These are phyloP conservation scores for Pygmarrhopalites habei DNA, from an alignment of 1,140 invertebrate species.

Conservation along the genomic window DNA sequence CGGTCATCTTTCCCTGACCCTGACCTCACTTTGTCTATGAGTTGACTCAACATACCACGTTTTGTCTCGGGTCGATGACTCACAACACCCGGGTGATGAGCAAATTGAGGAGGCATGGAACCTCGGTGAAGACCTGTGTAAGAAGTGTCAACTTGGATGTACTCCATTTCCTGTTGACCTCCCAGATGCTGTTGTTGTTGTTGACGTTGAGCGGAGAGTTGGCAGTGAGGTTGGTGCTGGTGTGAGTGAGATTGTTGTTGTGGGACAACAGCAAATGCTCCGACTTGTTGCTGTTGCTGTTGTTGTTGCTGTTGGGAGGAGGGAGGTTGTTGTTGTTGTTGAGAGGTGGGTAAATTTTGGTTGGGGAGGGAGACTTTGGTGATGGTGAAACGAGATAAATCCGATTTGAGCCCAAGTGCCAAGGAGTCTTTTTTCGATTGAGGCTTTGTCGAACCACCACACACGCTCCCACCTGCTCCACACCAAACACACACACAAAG, in stretches of 20 bases:
- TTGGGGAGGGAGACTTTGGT: slow-evolving; percentile 24
- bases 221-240: slow-evolving; percentile 6
- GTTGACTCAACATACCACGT: slow-evolving; percentile 49
- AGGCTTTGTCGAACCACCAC: neutral
- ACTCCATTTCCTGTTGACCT: slow-evolving; percentile 29
- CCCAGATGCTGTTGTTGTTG: neutral
- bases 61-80: slow-evolving; percentile 11
- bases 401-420: slow-evolving; percentile 16
- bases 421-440: slow-evolving; percentile 29
- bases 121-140: slow-evolving; percentile 14
- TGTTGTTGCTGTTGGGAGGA: slow-evolving; percentile 3
- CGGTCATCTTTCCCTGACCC: slow-evolving; percentile 33
- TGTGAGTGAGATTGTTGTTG: too few species aligned
- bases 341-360: neutral
- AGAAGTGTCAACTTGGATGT: slow-evolving; percentile 38
- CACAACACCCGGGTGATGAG: neutral
- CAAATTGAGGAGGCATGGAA: neutral
- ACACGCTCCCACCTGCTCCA: slow-evolving; percentile 2
- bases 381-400: slow-evolving; percentile 29
- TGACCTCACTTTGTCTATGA: slow-evolving; percentile 48
- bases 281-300: slow-evolving; percentile 8
- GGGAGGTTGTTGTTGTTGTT: neutral
- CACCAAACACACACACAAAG: too few species aligned
- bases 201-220: neutral
- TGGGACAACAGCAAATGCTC: neutral